Evolutionary conservation across 1,140 invertebrate genomes (phyloP).

Genomic region (Aphis craccivora): DNA sequence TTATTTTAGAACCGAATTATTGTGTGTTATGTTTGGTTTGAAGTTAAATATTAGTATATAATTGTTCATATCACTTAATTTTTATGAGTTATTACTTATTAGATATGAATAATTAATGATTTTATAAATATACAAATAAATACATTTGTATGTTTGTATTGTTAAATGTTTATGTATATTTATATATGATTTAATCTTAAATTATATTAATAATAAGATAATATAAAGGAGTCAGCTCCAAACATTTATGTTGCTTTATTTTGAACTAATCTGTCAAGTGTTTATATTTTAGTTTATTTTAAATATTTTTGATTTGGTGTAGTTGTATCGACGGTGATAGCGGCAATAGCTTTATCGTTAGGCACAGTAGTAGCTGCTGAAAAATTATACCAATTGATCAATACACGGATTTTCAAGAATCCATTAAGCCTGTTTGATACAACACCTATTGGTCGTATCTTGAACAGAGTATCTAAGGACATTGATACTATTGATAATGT

Average conservation of each 20-base stretch:
- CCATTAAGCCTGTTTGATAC: slow-evolving; percentile 87
- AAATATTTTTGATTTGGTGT: slow-evolving; percentile 51
- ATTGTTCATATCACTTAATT: neutral
- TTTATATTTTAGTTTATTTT: slow-evolving; percentile 38
- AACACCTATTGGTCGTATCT: slow-evolving; percentile 84
- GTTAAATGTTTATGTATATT: neutral
- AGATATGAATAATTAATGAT: neutral
- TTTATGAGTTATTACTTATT: no score
- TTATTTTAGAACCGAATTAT: neutral
- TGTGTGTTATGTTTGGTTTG: neutral
- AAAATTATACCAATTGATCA: slow-evolving; percentile 74
- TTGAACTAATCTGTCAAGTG: neutral
- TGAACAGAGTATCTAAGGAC: slow-evolving; percentile 81
- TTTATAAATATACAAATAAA: neutral
- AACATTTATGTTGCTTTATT: neutral
- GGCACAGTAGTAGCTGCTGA: slow-evolving; percentile 73
- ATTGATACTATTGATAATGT: slow-evolving; percentile 76
- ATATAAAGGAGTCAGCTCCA: neutral
- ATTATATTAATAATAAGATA: neutral
- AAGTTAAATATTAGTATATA: neutral
- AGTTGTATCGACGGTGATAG: slow-evolving; percentile 57
- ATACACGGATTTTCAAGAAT: slow-evolving; percentile 76
- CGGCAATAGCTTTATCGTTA: slow-evolving; percentile 58
- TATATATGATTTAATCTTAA: neutral
- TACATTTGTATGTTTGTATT: neutral